A percentile compares a stretch with the other conserved stretches of the same genome.
Conservation (phyloP, 2,888 invertebrate species). For the Morpho achilles region DNA sequence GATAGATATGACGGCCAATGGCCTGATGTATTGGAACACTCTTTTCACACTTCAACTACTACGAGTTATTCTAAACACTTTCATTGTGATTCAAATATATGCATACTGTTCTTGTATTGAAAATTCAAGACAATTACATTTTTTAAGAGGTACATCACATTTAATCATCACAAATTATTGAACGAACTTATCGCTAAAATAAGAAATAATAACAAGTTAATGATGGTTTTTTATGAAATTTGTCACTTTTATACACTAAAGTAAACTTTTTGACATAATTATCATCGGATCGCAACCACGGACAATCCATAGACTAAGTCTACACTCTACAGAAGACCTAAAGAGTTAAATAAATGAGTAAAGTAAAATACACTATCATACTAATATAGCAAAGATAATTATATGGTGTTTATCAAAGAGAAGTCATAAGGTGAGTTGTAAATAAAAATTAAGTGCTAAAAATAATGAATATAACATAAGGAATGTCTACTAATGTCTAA, state of each 20-base stretch:
- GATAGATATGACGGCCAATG: constrained; percentile 7
- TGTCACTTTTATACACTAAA: background rate
- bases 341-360: no score
- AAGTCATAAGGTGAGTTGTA: no score
- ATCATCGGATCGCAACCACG: no score
- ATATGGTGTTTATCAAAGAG: no score
- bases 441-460: no score
- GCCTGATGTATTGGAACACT: constrained; percentile 14
- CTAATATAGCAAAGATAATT: no score
- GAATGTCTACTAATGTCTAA: no score
- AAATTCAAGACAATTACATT: background rate
- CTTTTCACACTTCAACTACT: constrained; percentile 57
- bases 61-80: constrained; percentile 63
- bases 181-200: background rate
- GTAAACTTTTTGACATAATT: background rate
- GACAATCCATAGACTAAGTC: no score
- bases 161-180: background rate
- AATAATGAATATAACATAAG: no score
- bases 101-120: constrained; percentile 15
- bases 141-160: constrained; percentile 1
- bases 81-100: constrained; percentile 68
- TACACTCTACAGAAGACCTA: no score
- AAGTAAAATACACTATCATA: no score
- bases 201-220: background rate
- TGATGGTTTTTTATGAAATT: background rate